Conservation (phyloP, 2,888 invertebrate species). For the Caenorhabditis sulstoni region DNA sequence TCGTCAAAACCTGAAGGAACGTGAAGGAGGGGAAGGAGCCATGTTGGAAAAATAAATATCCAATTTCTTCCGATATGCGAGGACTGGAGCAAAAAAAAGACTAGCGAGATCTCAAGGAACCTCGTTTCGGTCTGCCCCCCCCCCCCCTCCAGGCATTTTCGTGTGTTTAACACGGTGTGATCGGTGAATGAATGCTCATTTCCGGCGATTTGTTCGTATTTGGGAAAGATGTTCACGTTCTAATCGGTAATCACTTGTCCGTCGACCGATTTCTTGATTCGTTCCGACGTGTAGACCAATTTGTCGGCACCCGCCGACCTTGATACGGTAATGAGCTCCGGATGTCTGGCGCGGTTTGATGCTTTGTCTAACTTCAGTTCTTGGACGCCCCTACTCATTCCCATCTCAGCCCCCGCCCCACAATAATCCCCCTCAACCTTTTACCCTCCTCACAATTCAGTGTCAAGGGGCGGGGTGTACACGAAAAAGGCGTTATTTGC, state of each 20-base stretch:
- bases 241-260: conserved; percentile 50
- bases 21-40: not conserved
- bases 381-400: not conserved
- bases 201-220: conserved; percentile 21
- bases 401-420: too few relatives aligned
- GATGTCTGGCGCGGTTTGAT: not conserved
- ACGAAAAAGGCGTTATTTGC: conserved; percentile 1
- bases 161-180: not conserved
- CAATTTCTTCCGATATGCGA: conserved; percentile 18
- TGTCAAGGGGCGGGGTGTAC: too few relatives aligned
- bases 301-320: too few relatives aligned
- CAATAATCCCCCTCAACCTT: too few relatives aligned
- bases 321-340: not conserved
- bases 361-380: not conserved
- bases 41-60: conserved; percentile 28
- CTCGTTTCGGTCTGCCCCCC: not conserved
- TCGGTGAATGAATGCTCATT: conserved; percentile 10
- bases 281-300: conserved; percentile 32
- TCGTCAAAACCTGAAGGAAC: not conserved
- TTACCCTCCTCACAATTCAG: too few relatives aligned
- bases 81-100: too few relatives aligned
- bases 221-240: not conserved
- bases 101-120: not conserved
- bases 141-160: not conserved
- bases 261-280: conserved; percentile 16